Percentiles rank a stretch among this genome's conserved stretches.
Conservation (phyloP, 2,888 invertebrate species). For the Folsomia candida region DNA sequence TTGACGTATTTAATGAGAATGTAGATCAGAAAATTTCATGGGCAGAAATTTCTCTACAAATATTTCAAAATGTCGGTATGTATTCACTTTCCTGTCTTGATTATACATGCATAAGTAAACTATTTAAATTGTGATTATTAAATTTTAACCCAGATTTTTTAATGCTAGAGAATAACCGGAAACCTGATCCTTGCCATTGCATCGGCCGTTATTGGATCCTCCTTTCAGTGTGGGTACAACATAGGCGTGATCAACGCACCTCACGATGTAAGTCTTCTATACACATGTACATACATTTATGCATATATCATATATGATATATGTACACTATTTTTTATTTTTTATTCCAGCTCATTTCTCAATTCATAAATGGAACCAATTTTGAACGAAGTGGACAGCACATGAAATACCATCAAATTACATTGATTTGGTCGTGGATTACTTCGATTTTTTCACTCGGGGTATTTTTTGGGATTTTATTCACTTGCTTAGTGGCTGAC, state of each 20-base stretch:
- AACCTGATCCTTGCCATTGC: no score
- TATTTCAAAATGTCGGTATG: no score
- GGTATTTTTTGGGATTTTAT: constrained; percentile 78
- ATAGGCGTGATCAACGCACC: constrained; percentile 89
- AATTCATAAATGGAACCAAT: constrained; percentile 68
- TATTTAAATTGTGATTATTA: no score
- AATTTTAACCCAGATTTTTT: no score
- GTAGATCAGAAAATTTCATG: no score
- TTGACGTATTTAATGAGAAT: no score
- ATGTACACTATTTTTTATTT: neutral
- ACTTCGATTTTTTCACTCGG: constrained; percentile 81
- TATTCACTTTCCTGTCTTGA: no score
- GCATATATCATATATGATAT: neutral
- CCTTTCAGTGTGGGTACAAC: constrained; percentile 92
- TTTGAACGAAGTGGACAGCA: constrained; percentile 56
- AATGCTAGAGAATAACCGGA: no score
- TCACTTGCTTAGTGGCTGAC: constrained; percentile 64
- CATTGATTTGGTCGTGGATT: constrained; percentile 70
- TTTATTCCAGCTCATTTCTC: constrained; percentile 65
- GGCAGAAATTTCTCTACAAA: no score
- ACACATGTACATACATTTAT: neutral
- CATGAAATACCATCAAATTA: constrained; percentile 57
- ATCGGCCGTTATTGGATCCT: no score
- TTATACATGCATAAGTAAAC: no score
- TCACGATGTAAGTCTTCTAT: constrained; percentile 62